These are phyloP conservation scores for Coracopsis vasa DNA, from an alignment of 2,113 vertebrate genomes.

Conservation along the genomic window DNA sequence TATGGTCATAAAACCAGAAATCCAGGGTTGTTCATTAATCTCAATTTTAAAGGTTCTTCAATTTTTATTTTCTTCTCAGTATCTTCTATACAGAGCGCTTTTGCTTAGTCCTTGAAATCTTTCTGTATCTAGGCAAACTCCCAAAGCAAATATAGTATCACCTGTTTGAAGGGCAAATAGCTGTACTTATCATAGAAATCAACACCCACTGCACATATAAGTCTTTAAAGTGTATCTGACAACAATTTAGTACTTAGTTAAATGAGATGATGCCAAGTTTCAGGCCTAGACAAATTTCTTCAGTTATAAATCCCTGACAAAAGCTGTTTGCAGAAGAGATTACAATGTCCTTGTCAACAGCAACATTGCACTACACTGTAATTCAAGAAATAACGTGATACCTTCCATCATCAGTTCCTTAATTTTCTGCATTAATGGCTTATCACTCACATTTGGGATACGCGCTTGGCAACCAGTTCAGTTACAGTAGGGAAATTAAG, in stretches of 20 bases:
- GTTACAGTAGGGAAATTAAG: background rate
- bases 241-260: background rate
- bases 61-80: background rate
- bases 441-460: background rate
- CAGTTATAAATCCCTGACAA: background rate
- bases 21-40: background rate
- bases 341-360: background rate
- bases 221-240: background rate
- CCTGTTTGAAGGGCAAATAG: background rate
- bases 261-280: background rate
- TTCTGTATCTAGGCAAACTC: background rate
- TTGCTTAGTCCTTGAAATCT: background rate
- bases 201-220: background rate
- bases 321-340: background rate
- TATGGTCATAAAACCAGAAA: background rate
- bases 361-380: background rate
- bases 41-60: background rate
- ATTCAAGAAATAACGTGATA: background rate
- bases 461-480: background rate
- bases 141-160: background rate
- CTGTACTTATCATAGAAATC: background rate
- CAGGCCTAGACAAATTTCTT: background rate
- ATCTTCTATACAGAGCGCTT: background rate
- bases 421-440: constrained; percentile 34
- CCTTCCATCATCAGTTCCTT: background rate